Conservation (phyloP, 2,888 invertebrate genomes). For the Drepanosiphum platanoidis region DNA sequence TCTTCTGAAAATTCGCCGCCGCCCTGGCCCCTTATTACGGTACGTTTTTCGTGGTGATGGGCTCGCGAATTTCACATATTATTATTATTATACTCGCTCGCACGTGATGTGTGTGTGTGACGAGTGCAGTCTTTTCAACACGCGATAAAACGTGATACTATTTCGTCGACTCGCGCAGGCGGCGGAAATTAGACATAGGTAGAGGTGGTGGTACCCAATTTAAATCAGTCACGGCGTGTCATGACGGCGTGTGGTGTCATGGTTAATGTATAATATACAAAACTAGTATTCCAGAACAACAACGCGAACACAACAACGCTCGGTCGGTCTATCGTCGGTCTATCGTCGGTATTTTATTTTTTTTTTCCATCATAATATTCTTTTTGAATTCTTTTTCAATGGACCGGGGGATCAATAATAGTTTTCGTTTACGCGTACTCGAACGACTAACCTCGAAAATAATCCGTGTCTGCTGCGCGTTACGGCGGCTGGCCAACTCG, state of each 20-base stretch:
- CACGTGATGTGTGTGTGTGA: too few relatives aligned
- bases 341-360: too few relatives aligned
- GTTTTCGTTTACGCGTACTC: not conserved
- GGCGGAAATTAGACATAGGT: slow-evolving; percentile 45
- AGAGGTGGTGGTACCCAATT: slow-evolving; percentile 46
- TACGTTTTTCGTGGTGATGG: too few relatives aligned
- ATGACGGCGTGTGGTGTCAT: slow-evolving; percentile 44
- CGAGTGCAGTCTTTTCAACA: too few relatives aligned
- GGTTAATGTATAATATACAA: slow-evolving; percentile 8
- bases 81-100: too few relatives aligned
- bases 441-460: not conserved
- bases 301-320: not conserved
- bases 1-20: too few relatives aligned
- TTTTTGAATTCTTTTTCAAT: slow-evolving; percentile 14
- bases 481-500: too few relatives aligned
- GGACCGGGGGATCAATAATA: slow-evolving; percentile 8
- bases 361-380: too few relatives aligned
- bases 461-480: not conserved
- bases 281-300: slow-evolving; percentile 8
- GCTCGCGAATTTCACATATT: too few relatives aligned
- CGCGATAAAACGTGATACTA: too few relatives aligned
- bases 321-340: not conserved
- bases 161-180: not conserved
- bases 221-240: slow-evolving; percentile 54
- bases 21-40: too few relatives aligned